Evolutionary conservation across 2,888 invertebrate species (phyloP).

Genomic region (Diabrotica balteata): DNA sequence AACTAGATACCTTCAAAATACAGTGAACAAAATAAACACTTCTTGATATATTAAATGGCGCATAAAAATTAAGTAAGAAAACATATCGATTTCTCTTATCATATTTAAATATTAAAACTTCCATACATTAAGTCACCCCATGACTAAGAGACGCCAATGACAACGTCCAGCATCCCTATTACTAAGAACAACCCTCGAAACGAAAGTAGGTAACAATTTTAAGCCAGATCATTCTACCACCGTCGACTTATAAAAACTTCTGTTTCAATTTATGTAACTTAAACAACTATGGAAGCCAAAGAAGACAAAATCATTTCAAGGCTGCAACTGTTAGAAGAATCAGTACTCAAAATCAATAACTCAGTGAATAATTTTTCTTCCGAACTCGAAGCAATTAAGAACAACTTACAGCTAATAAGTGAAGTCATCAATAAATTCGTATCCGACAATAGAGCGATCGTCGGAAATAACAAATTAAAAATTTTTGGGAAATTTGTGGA

Average conservation of each 20-base stretch:
- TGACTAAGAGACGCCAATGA: background rate
- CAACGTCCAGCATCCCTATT: background rate
- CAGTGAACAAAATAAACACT: no score
- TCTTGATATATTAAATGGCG: no score
- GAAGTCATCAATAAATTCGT: slow-evolving; percentile 39
- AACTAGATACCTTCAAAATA: no score
- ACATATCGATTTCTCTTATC: no score
- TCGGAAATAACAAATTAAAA: slow-evolving; percentile 32
- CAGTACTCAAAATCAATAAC: slow-evolving; percentile 22
- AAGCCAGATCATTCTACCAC: background rate
- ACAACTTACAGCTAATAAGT: slow-evolving; percentile 37
- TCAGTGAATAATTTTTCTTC: slow-evolving; percentile 23
- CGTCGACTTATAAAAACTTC: background rate
- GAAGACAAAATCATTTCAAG: slow-evolving; percentile 7
- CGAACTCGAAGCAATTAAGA: slow-evolving; percentile 32
- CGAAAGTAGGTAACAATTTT: background rate
- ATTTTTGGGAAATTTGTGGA: slow-evolving; percentile 41
- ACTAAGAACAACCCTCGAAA: background rate
- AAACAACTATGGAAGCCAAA: slow-evolving; percentile 16
- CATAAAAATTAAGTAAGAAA: no score
- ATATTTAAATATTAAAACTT: no score
- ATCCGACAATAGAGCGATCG: slow-evolving; percentile 20
- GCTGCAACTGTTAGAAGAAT: slow-evolving; percentile 27
- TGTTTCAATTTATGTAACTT: background rate
- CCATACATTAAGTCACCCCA: no score